Base-by-base conservation (phyloP, 2,888 invertebrate species). In the Lapara coniferarum region DNA sequence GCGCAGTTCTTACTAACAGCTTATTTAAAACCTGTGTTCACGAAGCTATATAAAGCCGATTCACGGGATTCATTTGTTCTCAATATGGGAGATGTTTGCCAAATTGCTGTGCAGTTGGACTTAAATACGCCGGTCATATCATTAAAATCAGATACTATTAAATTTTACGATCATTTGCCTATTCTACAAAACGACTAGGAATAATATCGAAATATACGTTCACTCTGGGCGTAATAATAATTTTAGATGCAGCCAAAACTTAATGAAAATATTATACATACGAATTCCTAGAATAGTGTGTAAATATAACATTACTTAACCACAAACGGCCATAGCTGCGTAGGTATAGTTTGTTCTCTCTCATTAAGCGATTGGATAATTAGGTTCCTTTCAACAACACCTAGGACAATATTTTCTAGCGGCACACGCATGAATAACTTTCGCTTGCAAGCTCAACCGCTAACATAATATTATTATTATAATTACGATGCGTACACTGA, bases 21-120 rank as follows among this genome's bases (percentile, higher is more conserved):
- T 55, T 55, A 10, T 55, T 55, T 10, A 10, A 19, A 2, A 3
- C 19, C 55, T 19, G 19, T 19, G 55, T 10, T 19, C 19, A 55
- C 10, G 55, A 19, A 55, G 3, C 16, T 19, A 55, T 3, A 55
- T 55, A 55, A 55, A 55, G 55, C 55, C 55, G 19, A 55, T 19
- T 53, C 19, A 55, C 55, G 55, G 55, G 16, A 19, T 19, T 55
- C 55, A 55, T 55, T 55, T 19, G 19, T 55, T 19, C 19, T 55
- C 8, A 16, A 55, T 55, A 55, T 55, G 55, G 19, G 19, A 19
- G 55, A 55, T 55, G n/a, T 55, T 19, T 55, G 55, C 55, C 55
- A 55, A 55, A 19, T 19, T 16, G 19, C 55, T 10, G 55, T 10
- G 55, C 10, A n/a, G 19, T 19, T 19, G 55, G 55, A 55, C 8